Evolutionary conservation across 2,113 vertebrate genomes (phyloP), one percentile per base, ranked within the genome.

Genomic region (Leptosomus discolor): DNA sequence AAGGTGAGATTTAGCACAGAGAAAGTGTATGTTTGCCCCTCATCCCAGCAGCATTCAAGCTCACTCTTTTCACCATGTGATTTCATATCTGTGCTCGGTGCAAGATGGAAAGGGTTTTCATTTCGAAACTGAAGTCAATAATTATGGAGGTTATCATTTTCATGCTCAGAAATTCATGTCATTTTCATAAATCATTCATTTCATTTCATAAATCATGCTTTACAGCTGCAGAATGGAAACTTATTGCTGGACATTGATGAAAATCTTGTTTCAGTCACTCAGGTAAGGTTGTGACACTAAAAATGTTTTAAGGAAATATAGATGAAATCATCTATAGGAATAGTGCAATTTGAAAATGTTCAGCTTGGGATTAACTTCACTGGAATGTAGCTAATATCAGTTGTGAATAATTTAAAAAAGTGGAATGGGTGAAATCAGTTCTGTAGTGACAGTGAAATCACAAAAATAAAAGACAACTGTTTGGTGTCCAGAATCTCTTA

Each of bases 221-320:
- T 99, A 94, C 98, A 98, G 98, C 99, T 99, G 96, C 98, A 99
- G 99, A 99, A 99, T 94, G 98, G 98, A 98, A 98, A 97, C 97
- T 96, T 98, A 95, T 98, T 99, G 76, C 90, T 98, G 98, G 98
- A 99, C 97, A 98, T 99, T 98, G 99, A 98, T 92, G 98, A 98
- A 97, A 98, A 98, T 96, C 97, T 99, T 98, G 97, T 87, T 85
- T 97, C 97, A 97, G 92, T 98, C 97, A 97, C 98, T 94, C 97
- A 99, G 99, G 99, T 99, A 99, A 99, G 99, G 91, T 67, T 71
- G 89, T 83, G 27, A 83, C 83, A 56, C 71, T 95, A 80, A 88
- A 95, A 94, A 79, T 96, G 41, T 85, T 94, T 90, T 96, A 96
- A 97, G 85, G 94, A 95, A 92, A 94, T 74, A 58, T 8, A 83